Evolutionary conservation across 2,113 vertebrate species (phyloP), one percentile per base, ranked within the genome.

Genomic region (Paramisgurnus dabryanus): DNA sequence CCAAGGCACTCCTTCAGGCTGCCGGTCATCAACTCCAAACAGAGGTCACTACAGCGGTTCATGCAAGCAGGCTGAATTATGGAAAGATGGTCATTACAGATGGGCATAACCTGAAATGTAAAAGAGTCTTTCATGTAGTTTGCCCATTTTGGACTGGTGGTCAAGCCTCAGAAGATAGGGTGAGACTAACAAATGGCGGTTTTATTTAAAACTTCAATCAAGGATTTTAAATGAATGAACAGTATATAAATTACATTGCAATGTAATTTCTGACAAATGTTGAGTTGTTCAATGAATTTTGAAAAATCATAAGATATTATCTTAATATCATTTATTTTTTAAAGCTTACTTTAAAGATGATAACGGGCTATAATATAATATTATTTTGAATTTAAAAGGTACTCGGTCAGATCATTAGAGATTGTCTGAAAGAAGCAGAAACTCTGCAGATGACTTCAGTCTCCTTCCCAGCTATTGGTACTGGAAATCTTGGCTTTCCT

Each of bases 391-490:
- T 60, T 4, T 47, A 17, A 76, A 45, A 93, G 91, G 34, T 63
- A 8, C 89, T 98, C 61, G 55, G 66, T 79, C 8, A 78, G 15
- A 86, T 94, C 82, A 87, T 97, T 79, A 55, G 27, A 47, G 8
- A 0, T 2, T 98, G 96, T 83, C 87, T 98, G 88, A 65, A 34
- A 80, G 87, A 86, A 58, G 91, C 93, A 0, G 95, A 96, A 78
- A 82, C 66, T 2, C 71, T 71, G 1, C 82, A 39, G 10, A 87
- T 93, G 82, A 13, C 64, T 43, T 96, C 95, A 0, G 87, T 98
- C 72, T 83, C 93, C 27, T 94, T 98, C 87, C 97, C 97, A 39
- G 95, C 96, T 53, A 91, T 98, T 55, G 96, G 96, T 34, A 94
- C 95, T 0, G 96, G 96, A 34, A 93, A 93, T 79, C 91, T 97